phyloP scores from a whole-genome alignment of 2,888 invertebrate genomes.

The Drosophila neotestacea region DNA sequence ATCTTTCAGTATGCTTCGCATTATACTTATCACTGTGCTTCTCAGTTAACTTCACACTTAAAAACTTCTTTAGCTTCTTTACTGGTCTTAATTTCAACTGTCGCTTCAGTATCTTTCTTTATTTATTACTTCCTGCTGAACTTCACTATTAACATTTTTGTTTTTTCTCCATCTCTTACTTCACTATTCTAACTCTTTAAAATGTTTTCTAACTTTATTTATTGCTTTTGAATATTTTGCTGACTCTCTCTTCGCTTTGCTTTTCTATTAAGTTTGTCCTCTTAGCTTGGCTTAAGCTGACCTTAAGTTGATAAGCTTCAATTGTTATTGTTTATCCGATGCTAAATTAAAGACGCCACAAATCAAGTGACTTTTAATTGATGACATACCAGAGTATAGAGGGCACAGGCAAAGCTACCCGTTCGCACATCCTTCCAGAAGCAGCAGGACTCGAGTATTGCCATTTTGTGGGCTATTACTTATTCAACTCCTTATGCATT shows the following conservation, averaged over 20 bases:
- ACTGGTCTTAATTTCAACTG: no score
- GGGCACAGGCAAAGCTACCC: constrained; percentile 82
- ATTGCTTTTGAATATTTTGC: not conserved
- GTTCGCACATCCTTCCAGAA: constrained; percentile 83
- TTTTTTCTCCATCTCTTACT: no score
- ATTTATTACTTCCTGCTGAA: no score
- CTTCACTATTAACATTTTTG: not conserved
- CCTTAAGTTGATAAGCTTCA: constrained; percentile 5
- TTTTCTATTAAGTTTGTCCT: not conserved
- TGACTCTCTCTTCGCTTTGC: not conserved
- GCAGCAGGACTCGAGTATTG: constrained; percentile 84
- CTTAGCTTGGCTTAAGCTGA: constrained; percentile 1
- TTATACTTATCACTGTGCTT: not conserved
- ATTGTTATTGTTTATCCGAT: constrained; percentile 10
- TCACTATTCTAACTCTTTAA: no score
- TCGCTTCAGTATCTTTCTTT: not conserved
- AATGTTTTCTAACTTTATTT: not conserved
- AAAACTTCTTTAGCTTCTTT: not conserved
- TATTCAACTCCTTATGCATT: constrained; percentile 35
- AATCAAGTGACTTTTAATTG: constrained; percentile 55
- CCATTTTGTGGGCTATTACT: constrained; percentile 64
- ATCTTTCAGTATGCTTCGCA: not conserved
- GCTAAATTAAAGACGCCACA: constrained; percentile 25
- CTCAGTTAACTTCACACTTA: not conserved
- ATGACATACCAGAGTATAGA: constrained; percentile 76